Evolutionary conservation across 2,888 invertebrate species (phyloP).

Genomic region (Ennomos erosarius): DNA sequence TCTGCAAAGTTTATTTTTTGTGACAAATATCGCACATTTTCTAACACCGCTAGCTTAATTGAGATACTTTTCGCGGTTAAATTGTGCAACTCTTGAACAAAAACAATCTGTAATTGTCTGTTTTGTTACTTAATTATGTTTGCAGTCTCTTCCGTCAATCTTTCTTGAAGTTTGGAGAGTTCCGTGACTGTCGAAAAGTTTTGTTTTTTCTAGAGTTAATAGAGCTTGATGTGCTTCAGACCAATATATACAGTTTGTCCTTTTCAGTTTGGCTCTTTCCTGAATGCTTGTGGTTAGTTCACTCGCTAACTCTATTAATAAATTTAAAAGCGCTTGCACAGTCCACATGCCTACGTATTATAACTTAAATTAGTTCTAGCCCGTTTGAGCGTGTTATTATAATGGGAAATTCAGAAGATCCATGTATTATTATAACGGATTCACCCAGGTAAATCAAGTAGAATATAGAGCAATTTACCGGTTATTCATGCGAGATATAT

Average conservation of each 20-base stretch:
- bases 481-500: slow-evolving; percentile 32
- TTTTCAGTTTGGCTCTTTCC: slow-evolving; percentile 4
- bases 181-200: slow-evolving; percentile 14
- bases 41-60: slow-evolving; percentile 16
- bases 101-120: slow-evolving; percentile 25
- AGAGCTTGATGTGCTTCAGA: slow-evolving; percentile 7
- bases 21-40: slow-evolving; percentile 15
- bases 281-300: background rate
- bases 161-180: slow-evolving; percentile 14
- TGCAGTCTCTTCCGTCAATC: slow-evolving; percentile 22
- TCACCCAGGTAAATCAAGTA: slow-evolving; percentile 32
- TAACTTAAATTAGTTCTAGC: slow-evolving; percentile 3
- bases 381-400: slow-evolving; percentile 17
- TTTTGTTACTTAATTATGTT: slow-evolving; percentile 28
- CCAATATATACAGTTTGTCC: background rate
- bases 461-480: slow-evolving; percentile 35
- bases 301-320: too few species aligned
- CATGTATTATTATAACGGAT: slow-evolving; percentile 13
- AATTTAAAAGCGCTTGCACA: too few species aligned
- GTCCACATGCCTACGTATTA: background rate
- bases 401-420: slow-evolving; percentile 14
- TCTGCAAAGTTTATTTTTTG: slow-evolving; percentile 14
- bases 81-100: slow-evolving; percentile 20
- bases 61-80: slow-evolving; percentile 7
- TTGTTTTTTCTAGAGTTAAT: slow-evolving; percentile 12